These are phyloP conservation scores for Plectrocnemia conspersa DNA, from an alignment of 1,140 invertebrate species.

Conservation along the genomic window DNA sequence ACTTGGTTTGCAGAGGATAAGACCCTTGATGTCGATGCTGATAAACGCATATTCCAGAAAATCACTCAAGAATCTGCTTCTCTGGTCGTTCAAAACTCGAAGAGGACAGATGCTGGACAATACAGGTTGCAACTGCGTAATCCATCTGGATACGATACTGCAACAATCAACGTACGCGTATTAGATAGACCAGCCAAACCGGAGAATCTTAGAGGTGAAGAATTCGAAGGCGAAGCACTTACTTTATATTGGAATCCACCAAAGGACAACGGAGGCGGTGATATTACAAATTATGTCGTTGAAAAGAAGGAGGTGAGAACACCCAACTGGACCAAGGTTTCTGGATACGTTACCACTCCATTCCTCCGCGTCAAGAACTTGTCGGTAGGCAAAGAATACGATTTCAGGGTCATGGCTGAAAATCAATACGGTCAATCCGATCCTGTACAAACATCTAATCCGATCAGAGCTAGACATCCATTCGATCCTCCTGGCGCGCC, in stretches of 20 bases:
- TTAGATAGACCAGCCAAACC: slow-evolving; percentile 86
- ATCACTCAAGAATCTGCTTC: slow-evolving; percentile 84
- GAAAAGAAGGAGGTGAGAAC: slow-evolving; percentile 86
- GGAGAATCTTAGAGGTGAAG: slow-evolving; percentile 81
- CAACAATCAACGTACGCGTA: slow-evolving; percentile 89
- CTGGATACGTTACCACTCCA: slow-evolving; percentile 85
- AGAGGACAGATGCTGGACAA: slow-evolving; percentile 83
- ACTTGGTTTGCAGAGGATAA: slow-evolving; percentile 84
- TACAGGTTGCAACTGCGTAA: slow-evolving; percentile 93
- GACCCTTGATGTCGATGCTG: slow-evolving; percentile 67
- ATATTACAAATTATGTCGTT: slow-evolving; percentile 94
- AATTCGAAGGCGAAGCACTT: slow-evolving; percentile 92
- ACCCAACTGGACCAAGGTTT: slow-evolving; percentile 83
- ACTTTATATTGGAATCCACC: slow-evolving; percentile 95
- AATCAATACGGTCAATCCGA: slow-evolving; percentile 95
- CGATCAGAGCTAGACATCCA: slow-evolving; percentile 91
- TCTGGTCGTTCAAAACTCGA: slow-evolving; percentile 87
- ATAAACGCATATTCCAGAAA: slow-evolving; percentile 75
- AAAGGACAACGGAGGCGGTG: slow-evolving; percentile 90
- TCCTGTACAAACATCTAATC: slow-evolving; percentile 79
- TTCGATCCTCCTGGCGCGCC: slow-evolving; percentile 91
- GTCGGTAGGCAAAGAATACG: slow-evolving; percentile 85
- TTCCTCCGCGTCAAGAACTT: slow-evolving; percentile 88
- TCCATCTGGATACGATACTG: slow-evolving; percentile 89
- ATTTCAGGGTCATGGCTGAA: slow-evolving; percentile 97